Evolutionary conservation across 2,888 invertebrate species (phyloP), one percentile per base, ranked within the genome.

Genomic region (Agonopterix arenella): DNA sequence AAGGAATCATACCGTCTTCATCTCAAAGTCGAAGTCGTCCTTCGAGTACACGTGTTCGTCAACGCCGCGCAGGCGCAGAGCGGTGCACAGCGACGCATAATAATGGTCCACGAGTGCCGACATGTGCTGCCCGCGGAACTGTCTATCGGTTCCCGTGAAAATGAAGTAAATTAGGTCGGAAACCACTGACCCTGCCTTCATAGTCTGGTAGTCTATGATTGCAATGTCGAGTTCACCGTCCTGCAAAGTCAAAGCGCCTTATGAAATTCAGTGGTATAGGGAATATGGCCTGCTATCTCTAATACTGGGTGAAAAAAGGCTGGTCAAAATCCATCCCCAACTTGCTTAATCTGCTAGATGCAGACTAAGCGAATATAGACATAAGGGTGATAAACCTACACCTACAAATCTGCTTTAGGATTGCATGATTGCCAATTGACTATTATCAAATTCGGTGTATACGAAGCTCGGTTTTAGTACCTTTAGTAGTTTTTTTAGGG

Each of bases 81-180:
- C 68, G 0, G 55, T 53, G 45, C 56, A 46, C 43, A 82, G 64
- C 49, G 70, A 60, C 1, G 51, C 9, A 50, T 73, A 68, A 62
- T 75, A 76, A 45, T 68, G 63, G 36, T 63, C 62, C 1, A 73
- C 42, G 3, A 74, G 62, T 37, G 50, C 52, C 8, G 59, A 45
- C 54, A 58, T 71, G 60, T 75, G 54, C 9, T 63, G 47, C 5
- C 57, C 61, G 1, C 84, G 63, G 67, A 84, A 82, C 53, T 67
- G 53, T 40, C 68, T 69, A 55, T 81, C 82, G 0, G 82, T 68
- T 18, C 81, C 74, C 2, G 72, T 58, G 60, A 76, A 72, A 47
- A 83, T 70, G 55, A 83, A 75, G 64, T 81, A 81, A 10, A 82
- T 50, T 8, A 84, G 67, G 57, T 84, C 84, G 0, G 62, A 54